A percentile compares a stretch with the other conserved stretches of the same genome.
Conservation (phyloP, 2,888 invertebrate species). For the Rhagonycha fulva region DNA sequence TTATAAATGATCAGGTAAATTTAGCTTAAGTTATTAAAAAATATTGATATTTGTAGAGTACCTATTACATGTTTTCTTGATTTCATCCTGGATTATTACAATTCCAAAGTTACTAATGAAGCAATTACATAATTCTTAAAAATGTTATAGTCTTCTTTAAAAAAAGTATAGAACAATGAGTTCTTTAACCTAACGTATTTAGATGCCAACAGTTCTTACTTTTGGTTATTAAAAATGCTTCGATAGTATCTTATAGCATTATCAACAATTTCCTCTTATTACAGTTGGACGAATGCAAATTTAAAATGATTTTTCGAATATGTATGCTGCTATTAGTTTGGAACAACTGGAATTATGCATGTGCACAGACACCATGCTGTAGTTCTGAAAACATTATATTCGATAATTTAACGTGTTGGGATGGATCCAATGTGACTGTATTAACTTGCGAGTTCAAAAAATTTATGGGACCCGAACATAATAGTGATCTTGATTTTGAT, state of each 20-base stretch:
- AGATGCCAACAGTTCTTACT: neutral
- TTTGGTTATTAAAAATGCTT: neutral
- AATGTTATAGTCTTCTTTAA: neutral
- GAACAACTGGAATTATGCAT: neutral
- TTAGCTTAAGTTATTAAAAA: neutral
- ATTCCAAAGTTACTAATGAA: neutral
- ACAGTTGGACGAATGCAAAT: neutral
- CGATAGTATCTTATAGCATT: neutral
- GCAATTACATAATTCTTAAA: neutral
- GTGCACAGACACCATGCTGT: neutral
- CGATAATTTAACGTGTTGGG: neutral
- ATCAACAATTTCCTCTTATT: neutral
- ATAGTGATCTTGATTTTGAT: neutral
- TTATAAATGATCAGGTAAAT: neutral
- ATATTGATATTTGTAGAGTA: neutral
- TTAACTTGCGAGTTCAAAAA: neutral
- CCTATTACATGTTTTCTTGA: neutral
- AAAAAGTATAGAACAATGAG: neutral
- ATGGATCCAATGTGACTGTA: neutral
- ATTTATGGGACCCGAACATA: neutral
- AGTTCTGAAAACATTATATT: neutral
- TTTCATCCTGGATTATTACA: neutral
- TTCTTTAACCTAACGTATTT: neutral
- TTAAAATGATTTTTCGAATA: neutral
- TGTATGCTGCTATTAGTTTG: neutral